Evolutionary conservation across 2,797 vertebrate genomes (phyloP).

Genomic region (Graptemys geographica): DNA sequence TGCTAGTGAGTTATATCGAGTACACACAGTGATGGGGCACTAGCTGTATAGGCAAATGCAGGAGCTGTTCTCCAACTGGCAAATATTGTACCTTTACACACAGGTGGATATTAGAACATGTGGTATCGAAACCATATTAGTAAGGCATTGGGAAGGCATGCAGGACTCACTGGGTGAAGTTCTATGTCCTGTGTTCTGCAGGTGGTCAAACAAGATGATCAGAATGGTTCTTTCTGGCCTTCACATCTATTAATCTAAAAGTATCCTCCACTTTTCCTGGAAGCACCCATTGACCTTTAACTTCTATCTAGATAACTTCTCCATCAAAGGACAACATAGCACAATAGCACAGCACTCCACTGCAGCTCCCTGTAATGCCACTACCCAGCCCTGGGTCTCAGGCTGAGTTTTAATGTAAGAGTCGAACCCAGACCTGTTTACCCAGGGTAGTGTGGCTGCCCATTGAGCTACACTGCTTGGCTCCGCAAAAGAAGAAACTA

Average conservation of each 20-base stretch:
- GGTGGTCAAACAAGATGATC: accelerated
- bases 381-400: background rate
- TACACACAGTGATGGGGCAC: background rate
- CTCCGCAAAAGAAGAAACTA: background rate
- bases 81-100: background rate
- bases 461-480: background rate
- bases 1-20: background rate
- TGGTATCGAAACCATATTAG: background rate
- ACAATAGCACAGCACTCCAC: accelerated
- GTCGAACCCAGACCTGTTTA: background rate
- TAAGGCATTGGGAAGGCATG: background rate
- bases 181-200: background rate
- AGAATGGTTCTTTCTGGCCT: accelerated
- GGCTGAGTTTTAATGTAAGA: background rate
- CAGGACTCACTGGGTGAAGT: no score
- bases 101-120: accelerated
- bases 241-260: background rate
- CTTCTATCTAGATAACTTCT: background rate
- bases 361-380: background rate
- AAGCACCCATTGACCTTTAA: background rate
- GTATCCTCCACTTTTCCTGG: background rate
- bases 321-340: background rate
- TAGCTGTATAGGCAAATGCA: background rate
- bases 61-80: background rate
- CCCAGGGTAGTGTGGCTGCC: background rate